phyloP scores from a whole-genome alignment of 2,797 vertebrate genomes.

The Cyprinella venusta region DNA sequence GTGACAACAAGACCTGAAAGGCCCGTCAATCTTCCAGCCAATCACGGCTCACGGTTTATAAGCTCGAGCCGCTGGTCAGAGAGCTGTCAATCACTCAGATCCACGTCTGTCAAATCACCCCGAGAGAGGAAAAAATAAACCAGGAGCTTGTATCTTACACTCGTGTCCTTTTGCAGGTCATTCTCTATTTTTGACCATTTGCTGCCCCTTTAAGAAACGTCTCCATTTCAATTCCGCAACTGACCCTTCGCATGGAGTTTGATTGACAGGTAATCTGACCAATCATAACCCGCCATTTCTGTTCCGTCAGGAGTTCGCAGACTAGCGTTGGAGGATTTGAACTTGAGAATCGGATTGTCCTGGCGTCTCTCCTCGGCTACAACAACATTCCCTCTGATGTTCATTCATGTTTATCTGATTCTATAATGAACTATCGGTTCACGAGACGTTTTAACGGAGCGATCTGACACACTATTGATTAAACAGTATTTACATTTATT shows the following conservation, averaged over 20 bases:
- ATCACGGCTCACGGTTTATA: constrained; percentile 70
- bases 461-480: too few species aligned
- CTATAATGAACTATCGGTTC: too few species aligned
- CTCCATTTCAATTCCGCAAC: neutral
- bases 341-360: too few species aligned
- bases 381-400: too few species aligned
- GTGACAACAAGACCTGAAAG: constrained; percentile 68
- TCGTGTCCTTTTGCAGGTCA: neutral
- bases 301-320: too few species aligned
- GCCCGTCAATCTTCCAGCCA: constrained; percentile 65
- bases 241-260: too few species aligned
- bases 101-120: constrained; percentile 77
- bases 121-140: constrained; percentile 39
- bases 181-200: neutral
- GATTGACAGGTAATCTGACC: too few species aligned
- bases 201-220: neutral
- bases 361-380: too few species aligned
- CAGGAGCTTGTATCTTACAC: neutral
- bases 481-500: constrained; percentile 61
- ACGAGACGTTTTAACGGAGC: too few species aligned
- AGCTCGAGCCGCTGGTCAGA: constrained; percentile 70
- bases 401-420: too few species aligned
- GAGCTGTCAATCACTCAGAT: constrained; percentile 78
- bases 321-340: too few species aligned
- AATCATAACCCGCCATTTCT: too few species aligned